Percentiles rank a stretch among this genome's conserved stretches.
These are phyloP conservation scores for Nomada fabriciana DNA, from an alignment of 2,888 invertebrate species.

Conservation along the genomic window DNA sequence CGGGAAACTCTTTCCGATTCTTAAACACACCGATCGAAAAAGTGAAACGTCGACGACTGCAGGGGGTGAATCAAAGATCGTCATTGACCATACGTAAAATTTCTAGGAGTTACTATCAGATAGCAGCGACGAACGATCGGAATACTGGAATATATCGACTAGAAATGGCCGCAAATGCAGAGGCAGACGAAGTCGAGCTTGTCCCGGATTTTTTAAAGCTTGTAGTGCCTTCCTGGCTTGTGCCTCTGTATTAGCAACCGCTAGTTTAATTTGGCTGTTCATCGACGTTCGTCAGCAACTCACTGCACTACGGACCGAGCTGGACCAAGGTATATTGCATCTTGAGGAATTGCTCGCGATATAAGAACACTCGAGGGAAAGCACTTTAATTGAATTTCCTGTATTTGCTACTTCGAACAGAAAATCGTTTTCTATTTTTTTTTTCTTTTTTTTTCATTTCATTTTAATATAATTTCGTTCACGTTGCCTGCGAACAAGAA, in stretches of 20 bases:
- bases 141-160: conserved; percentile 83
- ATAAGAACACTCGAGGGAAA: neutral
- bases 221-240: conserved; percentile 88
- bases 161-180: conserved; percentile 77
- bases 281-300: conserved; percentile 89
- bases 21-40: neutral
- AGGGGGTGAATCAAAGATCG: neutral
- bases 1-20: neutral
- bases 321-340: conserved; percentile 87
- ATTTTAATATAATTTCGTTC: neutral
- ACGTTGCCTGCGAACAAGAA: neutral
- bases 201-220: conserved; percentile 86
- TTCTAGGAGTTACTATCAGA: conserved; percentile 88
- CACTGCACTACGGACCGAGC: conserved; percentile 87
- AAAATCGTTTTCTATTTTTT: neutral
- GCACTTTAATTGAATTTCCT: neutral
- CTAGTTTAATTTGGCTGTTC: conserved; percentile 89
- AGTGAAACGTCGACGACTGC: neutral
- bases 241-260: conserved; percentile 88
- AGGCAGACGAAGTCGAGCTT: conserved; percentile 81
- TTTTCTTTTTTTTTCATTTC: neutral
- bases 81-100: conserved; percentile 41
- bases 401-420: neutral
- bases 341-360: neutral
- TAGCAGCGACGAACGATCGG: conserved; percentile 87